phyloP scores from a whole-genome alignment of 64 coral and sea anemone genomes.

The Montipora efflorescens region DNA sequence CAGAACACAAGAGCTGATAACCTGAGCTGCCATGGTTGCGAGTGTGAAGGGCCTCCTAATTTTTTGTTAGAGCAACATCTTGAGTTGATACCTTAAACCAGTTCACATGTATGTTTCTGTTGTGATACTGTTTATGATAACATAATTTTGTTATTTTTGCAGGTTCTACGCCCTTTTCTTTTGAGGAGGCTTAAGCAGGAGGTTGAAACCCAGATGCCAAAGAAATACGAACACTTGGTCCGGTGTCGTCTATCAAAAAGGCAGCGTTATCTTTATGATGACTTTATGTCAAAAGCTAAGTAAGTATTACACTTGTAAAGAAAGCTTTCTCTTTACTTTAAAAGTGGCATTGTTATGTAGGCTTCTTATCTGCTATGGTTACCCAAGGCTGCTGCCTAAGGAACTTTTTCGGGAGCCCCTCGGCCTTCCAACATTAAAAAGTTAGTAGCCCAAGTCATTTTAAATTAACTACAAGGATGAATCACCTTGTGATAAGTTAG shows the following conservation, averaged over 20 bases:
- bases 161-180: slow-evolving; percentile 98
- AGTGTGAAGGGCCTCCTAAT: too few species aligned
- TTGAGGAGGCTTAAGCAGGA: slow-evolving; percentile 91
- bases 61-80: neutral
- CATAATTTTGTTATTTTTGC: neutral
- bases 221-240: slow-evolving; percentile 97
- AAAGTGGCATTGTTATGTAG: neutral
- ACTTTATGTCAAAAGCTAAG: slow-evolving; percentile 98
- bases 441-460: too few species aligned
- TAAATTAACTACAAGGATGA: too few species aligned
- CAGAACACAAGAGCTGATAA: too few species aligned
- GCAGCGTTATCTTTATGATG: slow-evolving; percentile 95
- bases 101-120: neutral
- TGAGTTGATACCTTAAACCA: neutral
- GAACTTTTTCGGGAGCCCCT: too few species aligned
- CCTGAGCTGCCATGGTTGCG: too few species aligned
- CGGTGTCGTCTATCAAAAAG: slow-evolving; percentile 90
- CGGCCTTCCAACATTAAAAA: too few species aligned
- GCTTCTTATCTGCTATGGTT: neutral
- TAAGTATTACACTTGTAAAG: slow-evolving; percentile 6
- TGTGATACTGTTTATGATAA: neutral
- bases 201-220: slow-evolving; percentile 98
- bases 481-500: too few species aligned
- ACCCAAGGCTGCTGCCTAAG: too few species aligned
- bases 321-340: too few species aligned